These are phyloP conservation scores for Quadriops clusia DNA, from an alignment of 2,888 invertebrate species.

Conservation along the genomic window DNA sequence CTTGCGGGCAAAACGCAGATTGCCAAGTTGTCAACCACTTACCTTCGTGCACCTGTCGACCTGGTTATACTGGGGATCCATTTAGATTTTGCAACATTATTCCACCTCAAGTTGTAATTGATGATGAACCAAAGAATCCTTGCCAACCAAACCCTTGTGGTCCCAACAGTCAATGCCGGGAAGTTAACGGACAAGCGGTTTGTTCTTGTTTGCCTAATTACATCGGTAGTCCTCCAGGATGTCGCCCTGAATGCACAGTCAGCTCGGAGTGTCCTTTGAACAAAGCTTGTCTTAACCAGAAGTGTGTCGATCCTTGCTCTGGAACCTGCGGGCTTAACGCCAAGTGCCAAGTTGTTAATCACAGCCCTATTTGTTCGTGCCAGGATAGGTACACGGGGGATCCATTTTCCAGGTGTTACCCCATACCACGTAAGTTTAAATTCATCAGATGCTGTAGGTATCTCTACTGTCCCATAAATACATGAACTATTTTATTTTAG, in stretches of 20 bases:
- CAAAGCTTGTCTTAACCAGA: constrained; percentile 54
- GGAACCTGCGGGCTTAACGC: constrained; percentile 63
- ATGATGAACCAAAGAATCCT: constrained; percentile 38
- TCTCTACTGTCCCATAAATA: neutral
- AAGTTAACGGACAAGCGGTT: constrained; percentile 54
- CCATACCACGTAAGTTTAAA: constrained; percentile 29
- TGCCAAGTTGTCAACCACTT: constrained; percentile 45
- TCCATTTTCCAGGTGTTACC: constrained; percentile 50
- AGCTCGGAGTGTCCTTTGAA: constrained; percentile 59
- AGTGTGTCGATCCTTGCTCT: constrained; percentile 61
- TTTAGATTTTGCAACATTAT: constrained; percentile 45
- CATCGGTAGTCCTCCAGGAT: constrained; percentile 53
- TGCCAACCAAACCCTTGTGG: constrained; percentile 62
- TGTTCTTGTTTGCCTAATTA: constrained; percentile 59
- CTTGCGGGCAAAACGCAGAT: constrained; percentile 40
- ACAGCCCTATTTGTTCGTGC: constrained; percentile 61
- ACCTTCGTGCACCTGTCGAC: constrained; percentile 51
- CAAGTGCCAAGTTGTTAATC: constrained; percentile 59
- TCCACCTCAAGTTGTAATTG: too few relatives aligned
- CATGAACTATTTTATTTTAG: constrained; percentile 17
- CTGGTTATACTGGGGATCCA: constrained; percentile 53
- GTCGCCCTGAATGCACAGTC: constrained; percentile 60
- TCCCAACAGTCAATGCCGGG: constrained; percentile 65
- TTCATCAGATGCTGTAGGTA: neutral
- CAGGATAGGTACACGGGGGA: constrained; percentile 48